Evolutionary conservation across 1,140 invertebrate species (phyloP).

Genomic region (Monochamus saltuarius): DNA sequence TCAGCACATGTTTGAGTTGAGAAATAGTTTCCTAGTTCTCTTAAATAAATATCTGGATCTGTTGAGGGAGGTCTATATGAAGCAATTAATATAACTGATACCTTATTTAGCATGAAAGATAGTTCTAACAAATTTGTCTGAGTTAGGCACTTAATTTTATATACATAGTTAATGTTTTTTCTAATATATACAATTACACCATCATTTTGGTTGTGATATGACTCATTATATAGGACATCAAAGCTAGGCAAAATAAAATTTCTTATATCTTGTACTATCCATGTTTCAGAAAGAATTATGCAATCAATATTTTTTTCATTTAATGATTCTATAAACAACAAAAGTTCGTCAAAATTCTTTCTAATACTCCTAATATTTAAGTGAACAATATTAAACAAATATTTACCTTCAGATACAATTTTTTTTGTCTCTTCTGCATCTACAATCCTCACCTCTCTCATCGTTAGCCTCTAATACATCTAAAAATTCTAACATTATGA

Average conservation of each 20-base stretch:
- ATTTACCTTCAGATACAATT: too few relatives aligned
- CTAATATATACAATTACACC: conserved; percentile 12
- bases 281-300: conserved; percentile 14
- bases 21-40: conserved; percentile 6
- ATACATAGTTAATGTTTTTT: not conserved
- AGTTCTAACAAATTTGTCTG: conserved; percentile 10
- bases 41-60: not conserved
- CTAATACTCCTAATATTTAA: conserved; percentile 12
- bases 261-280: not conserved
- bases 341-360: conserved; percentile 16
- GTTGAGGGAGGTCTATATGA: not conserved
- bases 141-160: conserved; percentile 3
- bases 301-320: conserved; percentile 3
- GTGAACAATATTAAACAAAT: conserved; percentile 8
- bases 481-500: too few relatives aligned
- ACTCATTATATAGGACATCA: conserved; percentile 17
- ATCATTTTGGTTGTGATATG: conserved; percentile 12
- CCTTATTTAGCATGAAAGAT: not conserved
- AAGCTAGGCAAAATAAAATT: conserved; percentile 7
- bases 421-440: too few relatives aligned
- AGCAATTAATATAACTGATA: not conserved
- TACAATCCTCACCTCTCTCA: too few relatives aligned
- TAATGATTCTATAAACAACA: not conserved
- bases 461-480: too few relatives aligned
- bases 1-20: not conserved